Base-by-base conservation (phyloP, 2,888 invertebrate species). In the Polylopha cassiicola region DNA sequence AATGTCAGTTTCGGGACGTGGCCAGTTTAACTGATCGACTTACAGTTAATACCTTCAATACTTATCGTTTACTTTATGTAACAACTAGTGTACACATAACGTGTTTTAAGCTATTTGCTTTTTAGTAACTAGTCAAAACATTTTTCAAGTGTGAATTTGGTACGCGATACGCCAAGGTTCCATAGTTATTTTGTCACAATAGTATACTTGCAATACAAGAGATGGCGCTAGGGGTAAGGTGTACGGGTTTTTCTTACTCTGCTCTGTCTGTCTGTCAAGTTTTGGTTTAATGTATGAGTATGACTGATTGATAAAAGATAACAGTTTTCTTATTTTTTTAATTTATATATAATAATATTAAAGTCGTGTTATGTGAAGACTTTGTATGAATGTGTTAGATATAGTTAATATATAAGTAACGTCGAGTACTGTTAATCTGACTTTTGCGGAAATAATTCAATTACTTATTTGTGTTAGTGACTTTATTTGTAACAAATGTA, bases 401-500 rank as follows among this genome's bases (percentile, higher is more conserved):
- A n/a, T 51, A 45, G 51, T 48, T 46, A 28, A 42, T 45, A 17
- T 43, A 21, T 26, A 23, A 44, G 30, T 42, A 18, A 33, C 8
- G 43, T 31, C 38, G 38, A 48, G 49, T 55, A 52, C 43, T 33
- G n/a, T 34, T 39, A 34, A 45, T 39, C 43, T 44, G 26, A 39
- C 36, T 31, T n/a, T 9, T 31, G 10, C 14, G 18, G 5, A 34
- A 31, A 28, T 37, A 21, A 16, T 41, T 46, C 7, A 24, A 39
- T 23, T 33, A 39, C 37, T 42, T 37, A 28, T 24, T 42, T 27
- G 44, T 46, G 39, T 34, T 46, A 43, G 44, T 45, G 36, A 44
- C 44, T 43, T 51, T 44, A 52, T 52, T 51, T 34, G 37, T 43
- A 49, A 46, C 41, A 38, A 34, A 48, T 46, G 24, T 39, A 30